These are phyloP conservation scores for Gila orcuttii DNA, from an alignment of 2,113 vertebrate species.

Conservation along the genomic window DNA sequence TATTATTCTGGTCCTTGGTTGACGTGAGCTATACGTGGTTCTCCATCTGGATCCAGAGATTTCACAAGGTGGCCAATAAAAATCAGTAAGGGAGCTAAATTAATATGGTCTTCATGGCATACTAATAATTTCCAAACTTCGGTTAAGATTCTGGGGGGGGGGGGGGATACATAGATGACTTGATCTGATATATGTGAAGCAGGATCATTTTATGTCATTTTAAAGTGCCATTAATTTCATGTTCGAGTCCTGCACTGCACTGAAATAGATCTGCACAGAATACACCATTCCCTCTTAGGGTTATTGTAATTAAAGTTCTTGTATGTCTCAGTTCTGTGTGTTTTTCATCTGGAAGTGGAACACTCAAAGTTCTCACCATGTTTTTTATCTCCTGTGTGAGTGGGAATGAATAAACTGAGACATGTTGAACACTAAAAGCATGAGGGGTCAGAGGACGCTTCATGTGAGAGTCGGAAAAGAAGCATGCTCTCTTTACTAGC, in stretches of 20 bases:
- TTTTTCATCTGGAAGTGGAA: background rate
- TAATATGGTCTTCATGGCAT: background rate
- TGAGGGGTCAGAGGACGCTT: background rate
- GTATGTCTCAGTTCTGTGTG: background rate
- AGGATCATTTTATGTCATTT: background rate
- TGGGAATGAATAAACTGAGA: slow-evolving; percentile 10
- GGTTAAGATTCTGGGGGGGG: background rate
- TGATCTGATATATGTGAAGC: background rate
- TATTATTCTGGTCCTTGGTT: background rate
- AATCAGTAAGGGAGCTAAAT: background rate
- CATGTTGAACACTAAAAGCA: slow-evolving; percentile 1
- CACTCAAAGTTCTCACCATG: slow-evolving; percentile 5
- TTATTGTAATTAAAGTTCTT: background rate
- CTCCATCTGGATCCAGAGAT: background rate
- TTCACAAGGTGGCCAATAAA: background rate
- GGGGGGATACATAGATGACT: background rate
- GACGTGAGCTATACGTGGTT: background rate
- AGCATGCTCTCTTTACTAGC: background rate
- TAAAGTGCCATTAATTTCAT: background rate
- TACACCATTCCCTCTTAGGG: background rate
- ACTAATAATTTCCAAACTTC: background rate
- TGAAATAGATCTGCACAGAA: background rate
- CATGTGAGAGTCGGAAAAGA: background rate
- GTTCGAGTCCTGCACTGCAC: background rate
- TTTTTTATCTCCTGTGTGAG: slow-evolving; percentile 13